Percentiles rank a stretch among this genome's conserved stretches.
phyloP scores from a whole-genome alignment of 2,113 vertebrate genomes.

The Capreolus pygargus region DNA sequence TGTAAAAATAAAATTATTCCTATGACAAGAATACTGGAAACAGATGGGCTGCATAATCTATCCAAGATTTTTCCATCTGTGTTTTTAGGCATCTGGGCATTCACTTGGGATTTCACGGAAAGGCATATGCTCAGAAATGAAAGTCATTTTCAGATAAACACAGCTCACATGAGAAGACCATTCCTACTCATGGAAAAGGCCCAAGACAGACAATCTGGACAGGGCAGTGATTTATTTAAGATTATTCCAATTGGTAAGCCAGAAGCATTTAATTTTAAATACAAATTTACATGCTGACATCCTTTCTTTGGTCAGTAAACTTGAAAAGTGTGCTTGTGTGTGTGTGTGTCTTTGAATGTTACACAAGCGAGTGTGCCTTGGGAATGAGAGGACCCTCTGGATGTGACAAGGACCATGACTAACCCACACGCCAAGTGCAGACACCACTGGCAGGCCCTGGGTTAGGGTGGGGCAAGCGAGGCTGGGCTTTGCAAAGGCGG shows the following conservation, averaged over 20 bases:
- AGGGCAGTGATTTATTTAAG: neutral
- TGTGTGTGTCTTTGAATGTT: neutral
- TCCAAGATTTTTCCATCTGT: slow-evolving; percentile 21
- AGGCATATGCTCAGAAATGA: neutral
- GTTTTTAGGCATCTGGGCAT: slow-evolving; percentile 2
- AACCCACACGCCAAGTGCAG: neutral
- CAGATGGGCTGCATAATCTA: slow-evolving; percentile 3
- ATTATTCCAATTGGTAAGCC: neutral
- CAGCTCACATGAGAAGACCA: neutral
- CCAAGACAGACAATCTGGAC: neutral
- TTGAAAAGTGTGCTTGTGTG: neutral
- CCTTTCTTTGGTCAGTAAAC: neutral
- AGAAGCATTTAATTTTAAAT: neutral
- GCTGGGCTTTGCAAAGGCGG: neutral
- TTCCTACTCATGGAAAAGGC: neutral
- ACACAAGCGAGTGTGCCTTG: neutral
- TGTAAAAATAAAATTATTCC: slow-evolving; percentile 20
- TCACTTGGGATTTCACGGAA: neutral
- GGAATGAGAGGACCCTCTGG: neutral
- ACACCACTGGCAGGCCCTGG: neutral
- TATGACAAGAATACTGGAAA: neutral
- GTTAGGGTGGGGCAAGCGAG: neutral
- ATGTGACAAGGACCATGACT: neutral
- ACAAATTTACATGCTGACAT: neutral
- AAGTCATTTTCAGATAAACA: neutral